Base-by-base conservation (phyloP, 2,888 invertebrate genomes). In the Gisinianus flammeolus region DNA sequence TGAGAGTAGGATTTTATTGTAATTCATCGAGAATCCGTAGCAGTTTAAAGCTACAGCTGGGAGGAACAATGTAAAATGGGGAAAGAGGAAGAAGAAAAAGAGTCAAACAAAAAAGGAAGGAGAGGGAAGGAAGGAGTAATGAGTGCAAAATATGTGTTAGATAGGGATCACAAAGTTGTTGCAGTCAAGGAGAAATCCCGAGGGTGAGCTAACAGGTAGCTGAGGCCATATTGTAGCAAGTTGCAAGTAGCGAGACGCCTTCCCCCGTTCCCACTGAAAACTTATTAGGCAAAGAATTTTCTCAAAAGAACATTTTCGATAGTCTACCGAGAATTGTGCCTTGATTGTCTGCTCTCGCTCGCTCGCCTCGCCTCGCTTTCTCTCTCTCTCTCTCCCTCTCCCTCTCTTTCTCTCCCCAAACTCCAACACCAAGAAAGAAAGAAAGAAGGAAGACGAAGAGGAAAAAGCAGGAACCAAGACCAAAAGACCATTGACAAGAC, bases 201-300 rank as follows among this genome's bases (percentile, higher is more conserved):
- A 44, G 44, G 16, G 44, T 10, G 16, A 44, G 44, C 44, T 44
- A 44, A 44, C 44, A 44, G 44, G 44, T 44, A 44, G 8, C 44
- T 44, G 16, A 10, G n/a, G n/a, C n/a, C n/a, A n/a, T n/a, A n/a
- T n/a, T n/a, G n/a, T n/a, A n/a, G n/a, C n/a, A n/a, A n/a, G n/a
- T n/a, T n/a, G n/a, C n/a, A n/a, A n/a, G n/a, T n/a, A n/a, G n/a
- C n/a, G n/a, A n/a, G n/a, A n/a, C n/a, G n/a, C n/a, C n/a, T n/a
- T 44, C 44, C 2, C 8, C 19, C 19, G 12, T 24, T 58, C 8
- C 56, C 56, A n/a, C 56, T 8, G 2, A 26, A 62, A 62, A 62
- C 62, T 62, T 62, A 62, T 62, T 62, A 62, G 62, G 62, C 26
- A n/a, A 62, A 62, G 62, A 62, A 62, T 62, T 62, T 62, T 26